A percentile compares a stretch with the other conserved stretches of the same genome.
phyloP scores from a whole-genome alignment of 2,888 invertebrate species.

The Pristionchus maxplancki region DNA sequence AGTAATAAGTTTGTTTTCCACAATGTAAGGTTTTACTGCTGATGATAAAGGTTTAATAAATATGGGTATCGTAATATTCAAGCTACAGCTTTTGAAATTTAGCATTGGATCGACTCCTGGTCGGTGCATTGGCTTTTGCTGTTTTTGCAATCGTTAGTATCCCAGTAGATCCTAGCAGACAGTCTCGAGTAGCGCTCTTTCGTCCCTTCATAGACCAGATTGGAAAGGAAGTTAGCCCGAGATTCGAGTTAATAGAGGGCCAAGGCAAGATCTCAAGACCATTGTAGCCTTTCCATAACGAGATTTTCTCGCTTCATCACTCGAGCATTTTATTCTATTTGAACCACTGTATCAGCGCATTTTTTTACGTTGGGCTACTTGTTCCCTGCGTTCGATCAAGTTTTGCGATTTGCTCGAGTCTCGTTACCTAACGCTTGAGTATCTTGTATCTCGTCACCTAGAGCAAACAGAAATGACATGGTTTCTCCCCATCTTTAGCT shows the following conservation, averaged over 20 bases:
- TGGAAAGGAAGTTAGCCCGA: conserved; percentile 13
- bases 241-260: conserved; percentile 23
- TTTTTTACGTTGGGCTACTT: too few relatives aligned
- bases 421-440: background rate
- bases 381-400: too few relatives aligned
- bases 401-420: background rate
- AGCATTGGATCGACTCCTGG: too few relatives aligned
- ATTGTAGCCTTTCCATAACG: background rate
- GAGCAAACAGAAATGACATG: conserved; percentile 10
- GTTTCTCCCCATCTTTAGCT: background rate
- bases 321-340: background rate
- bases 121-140: too few relatives aligned
- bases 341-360: too few relatives aligned
- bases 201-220: background rate
- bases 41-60: background rate
- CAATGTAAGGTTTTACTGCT: background rate
- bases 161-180: too few relatives aligned
- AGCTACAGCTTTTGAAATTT: too few relatives aligned
- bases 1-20: background rate
- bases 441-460: background rate
- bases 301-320: background rate
- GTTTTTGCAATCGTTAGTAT: too few relatives aligned
- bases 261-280: background rate
- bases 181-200: background rate
- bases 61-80: too few relatives aligned